Evolutionary conservation across 2,888 invertebrate species (phyloP), one percentile per base, ranked within the genome.

Genomic region (Empis livida): DNA sequence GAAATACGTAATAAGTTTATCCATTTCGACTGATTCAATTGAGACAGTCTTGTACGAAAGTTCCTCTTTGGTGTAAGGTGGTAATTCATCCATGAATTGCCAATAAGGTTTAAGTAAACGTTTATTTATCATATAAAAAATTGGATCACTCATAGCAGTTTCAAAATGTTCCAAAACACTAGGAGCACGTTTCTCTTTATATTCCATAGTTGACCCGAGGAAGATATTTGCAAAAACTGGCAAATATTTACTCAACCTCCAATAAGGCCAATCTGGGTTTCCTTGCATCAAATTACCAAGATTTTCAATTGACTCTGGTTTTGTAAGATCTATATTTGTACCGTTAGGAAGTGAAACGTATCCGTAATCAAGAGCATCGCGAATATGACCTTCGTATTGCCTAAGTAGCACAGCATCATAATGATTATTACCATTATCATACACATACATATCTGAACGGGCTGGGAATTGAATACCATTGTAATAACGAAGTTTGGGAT

Each of bases 101-200:
- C 71, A 65, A 60, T 78, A 73, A 42, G 73, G 70, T 49, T 74
- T 64, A 42, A 74, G 59, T 51, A 82, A 70, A 49, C 77, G 76
- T 64, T 81, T 78, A 61, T 79, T 79, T 50, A 84, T 67, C 54
- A 76, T 75, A 64, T 80, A 86, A 74, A 82, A 84, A 41, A 80
- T 73, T 17, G 85, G 85, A 61, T 86, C 85, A 53, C 84, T 79
- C 53, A 82, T 67, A 56, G 78, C 75, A 6, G 83, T 81, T 58
- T 77, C 75, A 59, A 75, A 78, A 53, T 73, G 71, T 57, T 82
- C 77, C 53, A 82, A 65, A 2, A 77, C 71, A 10, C 77, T 71
- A 13, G 82, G 78, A 11, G 39, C 60, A 54, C 53, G 55, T 10
- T 60, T 59, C 43, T 59, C 56, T 42, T 63, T 54, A 2, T 58